These are phyloP conservation scores for Lepidostoma basale DNA, from an alignment of 1,140 invertebrate species.

Conservation along the genomic window DNA sequence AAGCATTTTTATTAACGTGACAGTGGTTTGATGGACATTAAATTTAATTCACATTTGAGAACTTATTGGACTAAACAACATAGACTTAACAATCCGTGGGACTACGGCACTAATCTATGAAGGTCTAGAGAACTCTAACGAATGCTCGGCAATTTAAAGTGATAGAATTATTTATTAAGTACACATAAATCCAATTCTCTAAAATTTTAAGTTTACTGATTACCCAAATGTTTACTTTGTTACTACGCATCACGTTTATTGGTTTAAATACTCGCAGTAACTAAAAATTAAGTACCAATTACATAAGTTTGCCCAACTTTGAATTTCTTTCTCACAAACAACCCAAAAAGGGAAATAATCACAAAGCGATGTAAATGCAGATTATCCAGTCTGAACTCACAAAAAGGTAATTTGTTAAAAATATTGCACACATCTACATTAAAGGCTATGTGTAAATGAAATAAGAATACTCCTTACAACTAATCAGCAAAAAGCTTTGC, in stretches of 20 bases:
- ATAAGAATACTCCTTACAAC: not conserved
- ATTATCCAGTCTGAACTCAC: not conserved
- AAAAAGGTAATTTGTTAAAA: not conserved
- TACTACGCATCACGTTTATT: no score
- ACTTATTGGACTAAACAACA: not conserved
- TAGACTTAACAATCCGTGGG: constrained; percentile 7
- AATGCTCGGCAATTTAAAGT: not conserved
- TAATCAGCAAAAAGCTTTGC: not conserved
- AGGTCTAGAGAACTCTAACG: constrained; percentile 7
- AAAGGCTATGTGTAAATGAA: no score
- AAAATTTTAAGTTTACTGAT: not conserved
- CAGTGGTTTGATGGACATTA: not conserved
- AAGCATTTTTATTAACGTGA: constrained; percentile 23
- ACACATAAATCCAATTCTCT: not conserved
- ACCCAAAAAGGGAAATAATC: no score
- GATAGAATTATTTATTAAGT: constrained; percentile 10
- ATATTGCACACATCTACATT: not conserved
- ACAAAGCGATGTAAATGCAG: constrained; percentile 12
- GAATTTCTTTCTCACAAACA: no score
- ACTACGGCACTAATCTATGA: constrained; percentile 8
- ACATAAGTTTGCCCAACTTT: no score
- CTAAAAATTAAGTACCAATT: not conserved
- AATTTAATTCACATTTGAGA: constrained; percentile 8
- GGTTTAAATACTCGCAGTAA: no score
- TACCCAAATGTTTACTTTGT: no score